Percentiles rank a stretch among this genome's conserved stretches.
These are phyloP conservation scores for Pachyuromys duprasi DNA, from an alignment of 2,797 vertebrate genomes.

Conservation along the genomic window DNA sequence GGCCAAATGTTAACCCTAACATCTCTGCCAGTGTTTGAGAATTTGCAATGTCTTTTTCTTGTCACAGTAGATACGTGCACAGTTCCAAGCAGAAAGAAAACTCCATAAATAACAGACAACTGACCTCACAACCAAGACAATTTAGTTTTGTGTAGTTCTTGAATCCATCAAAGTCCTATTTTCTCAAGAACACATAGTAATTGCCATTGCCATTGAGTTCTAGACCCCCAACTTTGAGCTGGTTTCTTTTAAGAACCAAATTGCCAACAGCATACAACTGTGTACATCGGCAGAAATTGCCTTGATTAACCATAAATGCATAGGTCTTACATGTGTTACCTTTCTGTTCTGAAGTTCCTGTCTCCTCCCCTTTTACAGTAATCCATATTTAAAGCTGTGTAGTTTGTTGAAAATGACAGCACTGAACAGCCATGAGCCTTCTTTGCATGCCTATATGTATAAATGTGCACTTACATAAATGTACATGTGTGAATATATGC, in stretches of 20 bases:
- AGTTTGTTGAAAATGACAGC: not conserved
- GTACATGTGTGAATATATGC: not conserved
- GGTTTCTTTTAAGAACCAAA: slow-evolving; percentile 63
- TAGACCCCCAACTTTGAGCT: slow-evolving; percentile 42
- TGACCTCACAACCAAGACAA: not conserved
- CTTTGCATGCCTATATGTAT: not conserved
- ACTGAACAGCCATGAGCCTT: not conserved
- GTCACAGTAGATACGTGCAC: not conserved
- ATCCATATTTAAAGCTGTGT: not conserved
- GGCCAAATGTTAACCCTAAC: not conserved
- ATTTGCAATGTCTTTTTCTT: not conserved
- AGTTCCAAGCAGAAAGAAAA: not conserved
- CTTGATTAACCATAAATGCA: not conserved
- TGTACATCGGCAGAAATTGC: not conserved
- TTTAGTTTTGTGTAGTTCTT: not conserved
- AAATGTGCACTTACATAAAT: not conserved
- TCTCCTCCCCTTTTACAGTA: not conserved
- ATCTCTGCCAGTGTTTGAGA: not conserved
- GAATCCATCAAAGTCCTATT: not conserved
- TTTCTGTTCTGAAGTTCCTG: not conserved
- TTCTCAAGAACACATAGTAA: not conserved
- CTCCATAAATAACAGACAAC: not conserved
- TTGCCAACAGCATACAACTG: slow-evolving; percentile 53
- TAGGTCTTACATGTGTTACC: not conserved
- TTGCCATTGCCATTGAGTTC: not conserved